These are phyloP conservation scores for Perccottus glenii DNA, from an alignment of 2,113 vertebrate genomes.

Conservation along the genomic window DNA sequence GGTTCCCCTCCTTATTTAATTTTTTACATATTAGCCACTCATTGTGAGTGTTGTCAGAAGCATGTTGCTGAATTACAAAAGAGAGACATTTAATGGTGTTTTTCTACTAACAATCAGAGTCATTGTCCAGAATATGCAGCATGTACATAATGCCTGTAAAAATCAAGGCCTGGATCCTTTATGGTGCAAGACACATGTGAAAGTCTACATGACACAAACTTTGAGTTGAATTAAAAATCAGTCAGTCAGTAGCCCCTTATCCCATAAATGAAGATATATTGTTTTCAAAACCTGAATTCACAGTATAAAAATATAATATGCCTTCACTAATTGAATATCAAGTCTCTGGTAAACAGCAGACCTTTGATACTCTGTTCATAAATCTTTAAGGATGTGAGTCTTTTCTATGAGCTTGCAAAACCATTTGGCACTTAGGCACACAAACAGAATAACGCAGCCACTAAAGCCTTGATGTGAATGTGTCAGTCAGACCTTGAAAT, in stretches of 20 bases:
- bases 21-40: conserved; percentile 52
- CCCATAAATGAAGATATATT: conserved; percentile 79
- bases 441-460: conserved; percentile 55
- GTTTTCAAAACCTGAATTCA: conserved; percentile 80
- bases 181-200: conserved; percentile 53
- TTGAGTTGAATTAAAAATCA: conserved; percentile 71
- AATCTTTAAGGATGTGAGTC: conserved; percentile 48
- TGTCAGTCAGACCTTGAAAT: conserved; percentile 43
- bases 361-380: conserved; percentile 48
- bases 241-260: conserved; percentile 85
- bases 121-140: conserved; percentile 31
- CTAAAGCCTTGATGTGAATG: conserved; percentile 54
- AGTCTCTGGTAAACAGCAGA: conserved; percentile 67
- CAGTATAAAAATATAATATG: conserved; percentile 84
- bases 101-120: conserved; percentile 31
- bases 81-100: conserved; percentile 31
- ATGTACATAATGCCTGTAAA: conserved; percentile 56
- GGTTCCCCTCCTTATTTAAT: neutral
- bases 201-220: conserved; percentile 71
- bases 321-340: conserved; percentile 69
- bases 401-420: conserved; percentile 47
- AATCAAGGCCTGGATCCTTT: conserved; percentile 51
- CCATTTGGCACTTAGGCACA: conserved; percentile 81
- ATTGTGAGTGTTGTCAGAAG: conserved; percentile 56
- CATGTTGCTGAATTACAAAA: conserved; percentile 42